Conservation (phyloP, 2,113 vertebrate species). For the Murina feae region DNA sequence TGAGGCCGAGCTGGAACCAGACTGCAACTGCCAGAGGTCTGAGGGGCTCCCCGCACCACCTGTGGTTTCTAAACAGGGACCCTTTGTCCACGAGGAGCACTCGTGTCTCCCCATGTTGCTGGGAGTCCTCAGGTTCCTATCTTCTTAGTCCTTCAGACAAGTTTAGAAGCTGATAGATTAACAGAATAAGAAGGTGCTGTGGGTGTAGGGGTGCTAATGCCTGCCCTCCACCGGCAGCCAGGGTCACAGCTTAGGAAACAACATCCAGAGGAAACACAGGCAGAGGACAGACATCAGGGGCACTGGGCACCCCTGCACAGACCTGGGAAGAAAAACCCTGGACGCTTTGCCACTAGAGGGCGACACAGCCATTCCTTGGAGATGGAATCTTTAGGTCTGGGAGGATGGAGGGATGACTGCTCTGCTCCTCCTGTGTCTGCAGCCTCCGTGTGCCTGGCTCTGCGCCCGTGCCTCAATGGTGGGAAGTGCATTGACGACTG, state of each 20-base stretch:
- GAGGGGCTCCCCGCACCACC: not conserved
- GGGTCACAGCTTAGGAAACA: not conserved
- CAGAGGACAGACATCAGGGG: not conserved
- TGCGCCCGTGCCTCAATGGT: conserved; percentile 93
- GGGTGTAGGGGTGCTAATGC: not conserved
- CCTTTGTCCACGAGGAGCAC: not conserved
- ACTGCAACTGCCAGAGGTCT: not conserved
- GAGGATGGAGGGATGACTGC: not conserved
- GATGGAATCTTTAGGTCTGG: not conserved
- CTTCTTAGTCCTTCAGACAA: not conserved
- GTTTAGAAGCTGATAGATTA: not conserved
- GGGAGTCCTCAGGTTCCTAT: not conserved
- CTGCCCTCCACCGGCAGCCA: not conserved
- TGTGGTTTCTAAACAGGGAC: not conserved
- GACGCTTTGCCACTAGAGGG: fast-evolving
- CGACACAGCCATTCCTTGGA: fast-evolving
- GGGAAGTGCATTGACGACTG: conserved; percentile 97
- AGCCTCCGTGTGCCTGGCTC: conserved; percentile 92
- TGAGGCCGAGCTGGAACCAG: not conserved
- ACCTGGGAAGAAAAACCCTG: not conserved
- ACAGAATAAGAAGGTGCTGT: not conserved
- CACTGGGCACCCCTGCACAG: not conserved
- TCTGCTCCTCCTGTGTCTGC: conserved; percentile 49
- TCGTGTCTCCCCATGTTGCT: not conserved
- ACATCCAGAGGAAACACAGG: fast-evolving